Evolutionary conservation across 2,797 vertebrate species (phyloP), one percentile per base, ranked within the genome.

Genomic region (Adrianichthys oophorus): DNA sequence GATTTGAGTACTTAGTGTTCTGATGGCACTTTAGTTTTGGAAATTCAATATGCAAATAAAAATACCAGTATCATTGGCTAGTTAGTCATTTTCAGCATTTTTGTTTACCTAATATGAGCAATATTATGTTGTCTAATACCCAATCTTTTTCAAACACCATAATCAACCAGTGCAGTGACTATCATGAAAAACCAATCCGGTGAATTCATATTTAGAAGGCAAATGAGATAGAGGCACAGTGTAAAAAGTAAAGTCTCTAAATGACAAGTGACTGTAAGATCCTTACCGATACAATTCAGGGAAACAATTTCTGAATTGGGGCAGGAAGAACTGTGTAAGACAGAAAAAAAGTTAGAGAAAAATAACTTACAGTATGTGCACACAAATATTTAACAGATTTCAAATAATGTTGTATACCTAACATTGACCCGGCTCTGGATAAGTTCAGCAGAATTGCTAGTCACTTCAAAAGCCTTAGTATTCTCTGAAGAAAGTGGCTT

Each of bases 271-370:
- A 59, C 50, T 50, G 29, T 23, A 52, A 44, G 59, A 76, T 81
- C 46, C 92, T 94, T 94, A 98, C 96, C 92, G 59, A 91, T 85
- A 87, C 96, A 98, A 57, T 92, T 88, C 50, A 98, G 92, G 59
- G 93, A 92, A 63, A 98, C 87, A 0, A 68, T 89, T 51, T 78
- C 62, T 41, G 90, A 74, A 1, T 86, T 77, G 62, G 80, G 84
- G 76, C 96, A 98, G 42, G 85, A 85, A 0, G 88, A 78, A 63
- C 95, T 98, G 76, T 0, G 6, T 58, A 70, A 76, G 32, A 54
- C 24, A 29, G 1, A 63, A 69, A 41, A 37, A 83, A 48, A 46
- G 72, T 29, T 29, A 18, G 18, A 82, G 64, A 49, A 52, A 17
- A 76, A 52, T 51, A 42, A 54, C 15, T 56, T 52, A 48, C 47